Evolutionary conservation across 2,113 vertebrate genomes (phyloP).

Genomic region (Hyaena hyaena): DNA sequence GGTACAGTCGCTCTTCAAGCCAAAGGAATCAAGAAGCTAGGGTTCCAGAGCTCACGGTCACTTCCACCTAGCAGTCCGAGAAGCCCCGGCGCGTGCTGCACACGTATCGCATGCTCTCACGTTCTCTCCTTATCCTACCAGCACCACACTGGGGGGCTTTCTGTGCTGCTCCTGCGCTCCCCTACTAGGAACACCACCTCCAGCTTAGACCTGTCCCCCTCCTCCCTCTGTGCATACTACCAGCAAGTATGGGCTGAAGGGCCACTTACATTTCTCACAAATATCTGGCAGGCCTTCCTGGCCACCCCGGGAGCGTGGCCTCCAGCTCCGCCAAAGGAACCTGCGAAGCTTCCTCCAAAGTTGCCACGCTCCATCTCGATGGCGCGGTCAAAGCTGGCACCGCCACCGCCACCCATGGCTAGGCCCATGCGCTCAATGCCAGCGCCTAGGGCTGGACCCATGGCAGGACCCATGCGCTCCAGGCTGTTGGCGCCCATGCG

Average conservation of each 20-base stretch:
- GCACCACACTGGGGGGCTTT: neutral
- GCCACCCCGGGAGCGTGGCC: conserved; percentile 91
- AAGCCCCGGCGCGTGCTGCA: neutral
- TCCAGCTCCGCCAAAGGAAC: conserved; percentile 89
- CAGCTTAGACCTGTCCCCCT: neutral
- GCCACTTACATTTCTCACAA: conserved; percentile 97
- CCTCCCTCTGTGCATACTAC: neutral
- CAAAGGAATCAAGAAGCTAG: neutral
- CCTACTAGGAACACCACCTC: neutral
- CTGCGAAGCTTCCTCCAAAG: conserved; percentile 93
- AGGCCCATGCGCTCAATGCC: conserved; percentile 95
- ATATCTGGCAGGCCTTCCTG: conserved; percentile 98
- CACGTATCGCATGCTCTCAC: neutral
- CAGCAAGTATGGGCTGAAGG: neutral
- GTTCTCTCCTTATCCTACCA: neutral
- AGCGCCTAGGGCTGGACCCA: conserved; percentile 91
- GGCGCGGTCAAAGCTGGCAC: conserved; percentile 93
- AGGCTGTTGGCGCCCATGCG: conserved; percentile 91
- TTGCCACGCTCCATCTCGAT: conserved; percentile 94
- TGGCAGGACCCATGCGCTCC: conserved; percentile 93
- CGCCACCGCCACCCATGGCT: conserved; percentile 85
- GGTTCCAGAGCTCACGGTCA: neutral
- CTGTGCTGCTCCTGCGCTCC: neutral
- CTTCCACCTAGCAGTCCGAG: neutral
- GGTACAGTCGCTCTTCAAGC: neutral